Evolutionary conservation across 53 echinoderm and acorn worm species (phyloP).

Genomic region (Paracentrotus lividus): DNA sequence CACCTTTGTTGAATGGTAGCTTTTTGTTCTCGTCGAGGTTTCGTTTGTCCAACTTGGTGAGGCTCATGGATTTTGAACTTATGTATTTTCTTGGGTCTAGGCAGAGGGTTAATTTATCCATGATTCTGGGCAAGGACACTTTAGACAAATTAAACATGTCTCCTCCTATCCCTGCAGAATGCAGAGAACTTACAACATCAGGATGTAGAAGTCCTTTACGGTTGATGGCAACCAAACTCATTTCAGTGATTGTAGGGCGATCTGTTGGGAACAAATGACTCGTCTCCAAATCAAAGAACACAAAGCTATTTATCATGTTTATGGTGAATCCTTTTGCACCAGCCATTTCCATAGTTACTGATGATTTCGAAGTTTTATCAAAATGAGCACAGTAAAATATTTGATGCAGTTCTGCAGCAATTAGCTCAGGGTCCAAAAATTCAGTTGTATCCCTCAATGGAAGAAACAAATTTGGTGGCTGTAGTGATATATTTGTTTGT

Average conservation of each 20-base stretch:
- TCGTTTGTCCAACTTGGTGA: constrained; percentile 80
- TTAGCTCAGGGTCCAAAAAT: not conserved
- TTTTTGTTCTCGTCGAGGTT: constrained; percentile 74
- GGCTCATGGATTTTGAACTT: constrained; percentile 56
- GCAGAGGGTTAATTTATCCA: constrained; percentile 85
- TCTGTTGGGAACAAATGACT: constrained; percentile 69
- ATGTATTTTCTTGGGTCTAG: constrained; percentile 83
- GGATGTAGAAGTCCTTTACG: constrained; percentile 67
- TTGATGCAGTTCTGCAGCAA: not conserved
- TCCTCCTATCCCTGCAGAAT: not conserved
- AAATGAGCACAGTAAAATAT: not conserved
- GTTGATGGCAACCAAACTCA: constrained; percentile 87
- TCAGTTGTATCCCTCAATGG: not conserved
- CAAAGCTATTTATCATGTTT: constrained; percentile 88
- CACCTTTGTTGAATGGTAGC: constrained; percentile 71
- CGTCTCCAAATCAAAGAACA: constrained; percentile 93
- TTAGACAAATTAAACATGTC: not conserved
- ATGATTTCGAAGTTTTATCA: not conserved
- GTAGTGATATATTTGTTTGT: too few relatives aligned
- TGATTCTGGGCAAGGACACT: constrained; percentile 78
- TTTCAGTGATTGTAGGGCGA: constrained; percentile 89
- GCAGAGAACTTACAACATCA: not conserved
- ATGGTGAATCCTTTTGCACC: constrained; percentile 43
- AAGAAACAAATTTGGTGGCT: too few relatives aligned
- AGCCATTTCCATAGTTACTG: not conserved